Percentiles rank a stretch among this genome's conserved stretches.
Evolutionary conservation across 1,140 invertebrate genomes (phyloP).

Genomic region (Panagrolaimus sp.): DNA sequence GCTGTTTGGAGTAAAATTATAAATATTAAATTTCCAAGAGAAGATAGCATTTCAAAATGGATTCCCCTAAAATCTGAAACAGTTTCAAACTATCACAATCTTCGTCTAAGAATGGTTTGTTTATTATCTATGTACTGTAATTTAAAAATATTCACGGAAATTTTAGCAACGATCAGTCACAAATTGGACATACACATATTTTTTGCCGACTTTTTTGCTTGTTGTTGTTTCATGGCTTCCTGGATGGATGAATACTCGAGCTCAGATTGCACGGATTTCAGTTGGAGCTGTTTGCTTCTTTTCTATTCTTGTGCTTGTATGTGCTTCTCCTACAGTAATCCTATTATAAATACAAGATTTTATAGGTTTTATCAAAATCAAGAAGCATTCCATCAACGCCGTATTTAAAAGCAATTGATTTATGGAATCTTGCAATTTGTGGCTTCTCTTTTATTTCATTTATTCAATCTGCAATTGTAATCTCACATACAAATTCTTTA

Average conservation of each 20-base stretch:
- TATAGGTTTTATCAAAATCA: not conserved
- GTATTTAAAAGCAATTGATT: slow-evolving; percentile 8
- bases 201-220: not conserved
- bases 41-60: not conserved
- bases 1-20: not conserved
- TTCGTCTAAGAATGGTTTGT: not conserved
- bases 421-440: not conserved
- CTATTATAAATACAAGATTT: too few relatives aligned
- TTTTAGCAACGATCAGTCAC: not conserved
- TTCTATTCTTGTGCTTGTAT: not conserved
- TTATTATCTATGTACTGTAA: too few relatives aligned
- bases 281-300: not conserved
- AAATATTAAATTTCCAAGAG: not conserved
- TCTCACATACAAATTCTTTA: not conserved
- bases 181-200: not conserved
- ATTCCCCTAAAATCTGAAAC: not conserved
- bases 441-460: slow-evolving; percentile 3
- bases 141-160: too few relatives aligned
- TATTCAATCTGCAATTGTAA: not conserved
- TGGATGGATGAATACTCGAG: slow-evolving; percentile 7
- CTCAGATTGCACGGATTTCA: not conserved
- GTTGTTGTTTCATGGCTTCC: not conserved
- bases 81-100: slow-evolving; percentile 10
- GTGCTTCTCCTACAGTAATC: too few relatives aligned
- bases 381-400: not conserved